Percentiles rank a stretch among this genome's conserved stretches.
These are phyloP conservation scores for Drosophila sp. DNA, from an alignment of 1,140 invertebrate genomes.

Conservation along the genomic window DNA sequence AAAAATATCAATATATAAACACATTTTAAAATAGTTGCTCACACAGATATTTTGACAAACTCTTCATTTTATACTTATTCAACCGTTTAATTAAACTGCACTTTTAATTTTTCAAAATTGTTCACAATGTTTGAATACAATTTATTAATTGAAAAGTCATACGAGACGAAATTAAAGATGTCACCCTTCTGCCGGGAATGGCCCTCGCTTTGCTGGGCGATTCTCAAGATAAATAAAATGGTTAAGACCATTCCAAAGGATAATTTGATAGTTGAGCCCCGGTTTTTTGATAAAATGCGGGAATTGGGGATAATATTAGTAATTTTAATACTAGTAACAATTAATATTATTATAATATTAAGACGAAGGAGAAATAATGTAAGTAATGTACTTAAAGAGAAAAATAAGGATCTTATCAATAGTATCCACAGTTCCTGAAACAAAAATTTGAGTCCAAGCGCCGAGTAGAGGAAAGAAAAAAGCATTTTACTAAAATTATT, in stretches of 20 bases:
- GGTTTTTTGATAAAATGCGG: background rate
- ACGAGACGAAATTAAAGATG: background rate
- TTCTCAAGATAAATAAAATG: background rate
- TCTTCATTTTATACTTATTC: background rate
- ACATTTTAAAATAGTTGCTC: background rate
- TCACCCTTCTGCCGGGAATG: background rate
- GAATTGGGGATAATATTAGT: background rate
- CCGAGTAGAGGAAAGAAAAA: too few relatives aligned
- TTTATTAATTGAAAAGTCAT: background rate
- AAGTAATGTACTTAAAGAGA: background rate
- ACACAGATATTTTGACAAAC: background rate
- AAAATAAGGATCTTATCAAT: background rate
- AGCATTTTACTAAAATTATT: too few relatives aligned
- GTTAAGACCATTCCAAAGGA: background rate
- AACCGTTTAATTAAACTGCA: background rate
- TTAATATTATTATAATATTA: background rate
- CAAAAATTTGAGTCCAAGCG: background rate
- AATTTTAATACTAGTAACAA: background rate
- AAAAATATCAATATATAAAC: background rate
- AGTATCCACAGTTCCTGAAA: background rate
- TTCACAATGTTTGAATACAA: background rate
- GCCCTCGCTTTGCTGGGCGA: background rate
- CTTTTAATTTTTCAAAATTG: background rate
- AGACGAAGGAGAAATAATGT: background rate
- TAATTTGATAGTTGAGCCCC: background rate